phyloP scores from a whole-genome alignment of 2,888 invertebrate species.

The Drosophila lacicola region DNA sequence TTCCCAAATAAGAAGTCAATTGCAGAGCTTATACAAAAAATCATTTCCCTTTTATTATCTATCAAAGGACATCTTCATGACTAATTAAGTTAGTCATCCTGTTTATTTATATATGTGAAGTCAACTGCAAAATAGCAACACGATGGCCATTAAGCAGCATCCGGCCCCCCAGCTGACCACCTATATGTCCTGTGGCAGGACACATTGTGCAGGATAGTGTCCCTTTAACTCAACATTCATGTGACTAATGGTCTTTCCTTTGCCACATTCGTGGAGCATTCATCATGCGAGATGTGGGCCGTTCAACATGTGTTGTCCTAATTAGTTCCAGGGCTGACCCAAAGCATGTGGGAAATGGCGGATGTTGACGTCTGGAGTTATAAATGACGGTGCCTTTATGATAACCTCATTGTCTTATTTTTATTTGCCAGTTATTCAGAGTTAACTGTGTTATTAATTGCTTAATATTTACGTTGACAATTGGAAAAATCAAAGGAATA shows the following conservation, averaged over 20 bases:
- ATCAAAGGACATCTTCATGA: constrained; percentile 13
- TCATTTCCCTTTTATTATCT: constrained; percentile 1
- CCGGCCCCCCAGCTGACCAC: constrained; percentile 19
- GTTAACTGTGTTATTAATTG: constrained; percentile 47
- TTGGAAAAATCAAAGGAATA: background rate
- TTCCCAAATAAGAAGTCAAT: background rate
- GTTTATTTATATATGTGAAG: constrained; percentile 18
- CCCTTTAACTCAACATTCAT: constrained; percentile 20
- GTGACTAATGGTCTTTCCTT: constrained; percentile 63
- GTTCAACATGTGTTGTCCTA: constrained; percentile 68
- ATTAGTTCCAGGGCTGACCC: constrained; percentile 51
- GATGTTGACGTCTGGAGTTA: constrained; percentile 37
- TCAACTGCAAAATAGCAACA: constrained; percentile 18
- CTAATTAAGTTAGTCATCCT: constrained; percentile 30
- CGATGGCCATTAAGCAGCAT: constrained; percentile 22
- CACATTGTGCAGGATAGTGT: constrained; percentile 15
- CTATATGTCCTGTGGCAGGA: constrained; percentile 13
- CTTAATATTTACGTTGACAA: constrained; percentile 2
- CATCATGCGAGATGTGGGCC: constrained; percentile 54
- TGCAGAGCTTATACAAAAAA: background rate
- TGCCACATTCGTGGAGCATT: constrained; percentile 58
- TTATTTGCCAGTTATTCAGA: constrained; percentile 27
- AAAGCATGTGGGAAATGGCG: background rate
- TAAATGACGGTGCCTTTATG: constrained; percentile 53
- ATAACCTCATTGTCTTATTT: constrained; percentile 21